Evolutionary conservation across 2,797 vertebrate genomes (phyloP).

Genomic region (Okamejei kenojei): DNA sequence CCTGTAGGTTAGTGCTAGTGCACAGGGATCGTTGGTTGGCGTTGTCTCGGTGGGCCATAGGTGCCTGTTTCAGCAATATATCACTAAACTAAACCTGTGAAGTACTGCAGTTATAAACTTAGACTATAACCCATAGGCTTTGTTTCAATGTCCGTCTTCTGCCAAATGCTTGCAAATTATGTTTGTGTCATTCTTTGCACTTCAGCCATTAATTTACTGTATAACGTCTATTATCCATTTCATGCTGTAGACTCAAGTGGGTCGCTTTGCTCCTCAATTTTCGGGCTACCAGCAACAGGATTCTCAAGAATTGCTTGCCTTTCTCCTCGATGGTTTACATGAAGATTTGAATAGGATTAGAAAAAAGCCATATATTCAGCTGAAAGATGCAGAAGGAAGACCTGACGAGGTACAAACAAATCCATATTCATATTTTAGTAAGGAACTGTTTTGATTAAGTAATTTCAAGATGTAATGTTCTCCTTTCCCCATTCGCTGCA

Average conservation of each 20-base stretch:
- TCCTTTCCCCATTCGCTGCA: neutral
- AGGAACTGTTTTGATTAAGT: constrained; percentile 52
- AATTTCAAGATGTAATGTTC: constrained; percentile 12
- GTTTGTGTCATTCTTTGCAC: neutral
- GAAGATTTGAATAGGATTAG: constrained; percentile 96
- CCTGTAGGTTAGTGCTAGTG: too few species aligned
- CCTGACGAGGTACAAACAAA: constrained; percentile 77
- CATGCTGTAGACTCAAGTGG: constrained; percentile 79
- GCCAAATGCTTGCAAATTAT: neutral
- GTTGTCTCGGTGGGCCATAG: too few species aligned
- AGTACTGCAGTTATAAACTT: neutral
- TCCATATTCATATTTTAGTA: constrained; percentile 44
- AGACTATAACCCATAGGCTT: neutral
- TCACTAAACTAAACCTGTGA: neutral
- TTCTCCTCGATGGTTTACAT: constrained; percentile 92
- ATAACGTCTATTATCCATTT: neutral
- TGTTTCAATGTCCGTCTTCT: neutral
- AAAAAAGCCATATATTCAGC: constrained; percentile 95
- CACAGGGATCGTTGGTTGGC: too few species aligned
- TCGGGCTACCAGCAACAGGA: constrained; percentile 98
- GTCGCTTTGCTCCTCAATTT: constrained; percentile 93
- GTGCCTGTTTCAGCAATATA: neutral
- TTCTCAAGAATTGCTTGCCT: constrained; percentile 92
- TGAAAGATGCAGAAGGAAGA: constrained; percentile 87
- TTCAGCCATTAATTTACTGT: neutral